These are phyloP conservation scores for Hephaestus fuliginosus DNA, from an alignment of 2,797 vertebrate genomes.

Conservation along the genomic window DNA sequence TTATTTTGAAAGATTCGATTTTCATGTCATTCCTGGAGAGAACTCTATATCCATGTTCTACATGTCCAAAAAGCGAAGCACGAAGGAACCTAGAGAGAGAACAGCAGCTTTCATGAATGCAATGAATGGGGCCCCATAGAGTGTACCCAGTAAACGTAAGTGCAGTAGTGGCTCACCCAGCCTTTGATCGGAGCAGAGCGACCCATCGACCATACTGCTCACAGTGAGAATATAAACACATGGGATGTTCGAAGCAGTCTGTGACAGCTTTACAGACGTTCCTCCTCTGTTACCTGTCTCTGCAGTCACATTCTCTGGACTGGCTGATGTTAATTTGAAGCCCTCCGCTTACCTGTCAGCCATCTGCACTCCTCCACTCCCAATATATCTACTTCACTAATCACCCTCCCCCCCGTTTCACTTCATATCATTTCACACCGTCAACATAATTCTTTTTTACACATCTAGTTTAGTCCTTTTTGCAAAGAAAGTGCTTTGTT, in stretches of 20 bases:
- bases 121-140: neutral
- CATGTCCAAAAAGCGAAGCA: no score
- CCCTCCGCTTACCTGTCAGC: slow-evolving; percentile 10
- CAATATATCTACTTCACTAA: neutral
- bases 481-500: slow-evolving; percentile 67
- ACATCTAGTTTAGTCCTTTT: slow-evolving; percentile 58
- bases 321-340: slow-evolving; percentile 29
- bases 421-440: slow-evolving; percentile 27
- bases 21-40: no score
- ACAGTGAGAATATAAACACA: neutral
- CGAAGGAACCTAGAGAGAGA: neutral
- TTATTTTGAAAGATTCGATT: no score
- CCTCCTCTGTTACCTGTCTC: neutral
- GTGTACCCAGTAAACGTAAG: neutral
- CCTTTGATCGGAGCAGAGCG: neutral
- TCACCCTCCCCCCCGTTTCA: slow-evolving; percentile 19
- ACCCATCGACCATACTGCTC: neutral
- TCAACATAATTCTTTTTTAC: slow-evolving; percentile 59
- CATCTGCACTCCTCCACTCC: neutral
- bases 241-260: neutral
- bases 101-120: neutral
- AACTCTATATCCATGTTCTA: no score
- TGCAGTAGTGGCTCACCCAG: neutral
- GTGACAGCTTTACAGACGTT: neutral
- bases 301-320: slow-evolving; percentile 9